Conservation (phyloP, 2,797 vertebrate species). For the Rhadinocentrus ornatus region DNA sequence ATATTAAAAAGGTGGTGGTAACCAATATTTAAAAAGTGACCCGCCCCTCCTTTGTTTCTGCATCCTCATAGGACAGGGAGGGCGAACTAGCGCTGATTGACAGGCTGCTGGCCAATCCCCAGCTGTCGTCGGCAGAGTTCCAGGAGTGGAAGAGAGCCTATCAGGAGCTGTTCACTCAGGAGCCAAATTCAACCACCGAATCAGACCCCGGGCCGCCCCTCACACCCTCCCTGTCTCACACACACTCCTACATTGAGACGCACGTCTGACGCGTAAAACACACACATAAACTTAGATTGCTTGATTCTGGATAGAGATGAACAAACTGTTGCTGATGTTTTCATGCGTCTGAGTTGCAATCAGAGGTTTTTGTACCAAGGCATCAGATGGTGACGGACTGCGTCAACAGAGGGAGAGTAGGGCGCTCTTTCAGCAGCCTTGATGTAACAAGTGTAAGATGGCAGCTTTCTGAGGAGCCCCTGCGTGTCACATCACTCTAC, state of each 20-base stretch:
- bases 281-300: constrained; percentile 11
- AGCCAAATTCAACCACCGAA: constrained; percentile 78
- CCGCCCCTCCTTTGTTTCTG: constrained; percentile 83
- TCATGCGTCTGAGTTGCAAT: constrained; percentile 20
- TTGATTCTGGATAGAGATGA: constrained; percentile 26
- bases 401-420: constrained; percentile 5
- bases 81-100: constrained; percentile 97
- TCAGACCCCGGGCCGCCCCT: constrained; percentile 81
- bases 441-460: constrained; percentile 35
- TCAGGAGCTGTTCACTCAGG: constrained; percentile 92
- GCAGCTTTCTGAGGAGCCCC: constrained; percentile 43
- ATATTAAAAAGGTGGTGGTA: constrained; percentile 33
- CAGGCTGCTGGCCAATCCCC: constrained; percentile 94
- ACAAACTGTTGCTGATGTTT: constrained; percentile 29
- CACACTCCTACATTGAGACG: constrained; percentile 98
- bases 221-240: constrained; percentile 91
- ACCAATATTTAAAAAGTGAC: constrained; percentile 51
- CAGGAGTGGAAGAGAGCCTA: constrained; percentile 97
- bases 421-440: constrained; percentile 32
- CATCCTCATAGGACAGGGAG: constrained; percentile 93
- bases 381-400: constrained; percentile 16
- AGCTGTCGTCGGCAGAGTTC: constrained; percentile 95
- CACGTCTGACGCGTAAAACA: constrained; percentile 86
- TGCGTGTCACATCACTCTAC: constrained; percentile 29
- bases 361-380: not conserved